Evolutionary conservation across 2,113 vertebrate genomes (phyloP).

Genomic region (Platysteira castanea): DNA sequence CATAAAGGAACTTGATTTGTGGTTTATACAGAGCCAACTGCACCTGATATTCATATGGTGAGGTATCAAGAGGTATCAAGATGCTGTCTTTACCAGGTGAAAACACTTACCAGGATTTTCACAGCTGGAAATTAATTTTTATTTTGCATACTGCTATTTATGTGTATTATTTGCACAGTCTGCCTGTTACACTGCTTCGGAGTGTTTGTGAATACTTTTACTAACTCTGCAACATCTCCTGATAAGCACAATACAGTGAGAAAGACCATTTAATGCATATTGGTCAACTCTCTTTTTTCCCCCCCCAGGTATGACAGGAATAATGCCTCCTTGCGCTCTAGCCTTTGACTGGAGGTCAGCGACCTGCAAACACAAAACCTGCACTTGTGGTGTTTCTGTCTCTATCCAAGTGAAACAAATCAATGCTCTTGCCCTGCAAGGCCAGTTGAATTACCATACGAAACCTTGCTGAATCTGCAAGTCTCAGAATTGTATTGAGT

Average conservation of each 20-base stretch:
- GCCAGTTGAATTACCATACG: background rate
- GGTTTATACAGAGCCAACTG: background rate
- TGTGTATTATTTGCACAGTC: background rate
- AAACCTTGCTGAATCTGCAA: constrained; percentile 2
- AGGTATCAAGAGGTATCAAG: background rate
- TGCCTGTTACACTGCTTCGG: background rate
- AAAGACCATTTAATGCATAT: background rate
- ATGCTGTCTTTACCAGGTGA: background rate
- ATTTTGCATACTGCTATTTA: background rate
- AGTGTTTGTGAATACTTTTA: background rate
- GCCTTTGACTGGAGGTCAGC: background rate
- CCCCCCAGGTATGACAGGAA: background rate
- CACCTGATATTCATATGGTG: background rate
- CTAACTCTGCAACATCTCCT: background rate
- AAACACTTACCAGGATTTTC: background rate
- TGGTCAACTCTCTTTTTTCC: background rate
- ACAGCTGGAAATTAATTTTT: background rate
- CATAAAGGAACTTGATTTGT: background rate
- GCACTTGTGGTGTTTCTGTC: background rate
- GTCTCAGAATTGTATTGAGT: background rate
- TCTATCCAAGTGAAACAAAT: background rate
- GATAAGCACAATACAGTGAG: background rate
- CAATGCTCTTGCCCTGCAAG: background rate
- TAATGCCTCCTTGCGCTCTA: background rate
- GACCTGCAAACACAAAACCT: background rate